Evolutionary conservation across 2,113 vertebrate genomes (phyloP).

Genomic region (Spermophilus dauricus): DNA sequence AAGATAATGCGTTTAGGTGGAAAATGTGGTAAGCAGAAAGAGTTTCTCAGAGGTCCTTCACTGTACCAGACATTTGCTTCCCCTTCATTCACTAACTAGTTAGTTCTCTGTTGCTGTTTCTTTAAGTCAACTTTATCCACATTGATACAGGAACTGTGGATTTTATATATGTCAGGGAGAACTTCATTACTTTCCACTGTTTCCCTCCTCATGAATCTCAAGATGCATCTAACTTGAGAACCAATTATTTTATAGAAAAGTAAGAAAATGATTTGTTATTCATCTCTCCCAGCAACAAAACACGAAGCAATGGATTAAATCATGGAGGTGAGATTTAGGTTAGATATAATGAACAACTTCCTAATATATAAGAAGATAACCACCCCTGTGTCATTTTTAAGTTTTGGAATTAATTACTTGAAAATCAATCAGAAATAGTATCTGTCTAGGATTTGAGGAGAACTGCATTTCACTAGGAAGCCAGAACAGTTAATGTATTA

Average conservation of each 20-base stretch:
- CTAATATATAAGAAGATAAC: neutral
- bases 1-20: neutral
- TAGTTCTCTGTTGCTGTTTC: neutral
- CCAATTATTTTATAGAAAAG: slow-evolving; percentile 47
- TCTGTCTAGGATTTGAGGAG: neutral
- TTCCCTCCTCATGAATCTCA: neutral
- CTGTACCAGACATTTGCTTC: neutral
- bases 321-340: neutral
- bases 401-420: neutral
- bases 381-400: neutral
- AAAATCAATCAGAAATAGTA: slow-evolving; percentile 40
- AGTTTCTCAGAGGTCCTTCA: neutral
- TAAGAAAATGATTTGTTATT: slow-evolving; percentile 32
- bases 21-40: neutral
- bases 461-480: neutral
- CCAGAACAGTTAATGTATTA: neutral
- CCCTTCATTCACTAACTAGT: neutral
- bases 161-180: neutral
- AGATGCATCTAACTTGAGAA: slow-evolving; percentile 17
- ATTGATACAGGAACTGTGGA: neutral
- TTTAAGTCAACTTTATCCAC: slow-evolving; percentile 9
- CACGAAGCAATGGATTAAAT: neutral
- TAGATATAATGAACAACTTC: neutral
- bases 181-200: slow-evolving; percentile 9
- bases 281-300: neutral